Conservation (phyloP, 1,140 invertebrate species). For the Drosophila miranda region DNA sequence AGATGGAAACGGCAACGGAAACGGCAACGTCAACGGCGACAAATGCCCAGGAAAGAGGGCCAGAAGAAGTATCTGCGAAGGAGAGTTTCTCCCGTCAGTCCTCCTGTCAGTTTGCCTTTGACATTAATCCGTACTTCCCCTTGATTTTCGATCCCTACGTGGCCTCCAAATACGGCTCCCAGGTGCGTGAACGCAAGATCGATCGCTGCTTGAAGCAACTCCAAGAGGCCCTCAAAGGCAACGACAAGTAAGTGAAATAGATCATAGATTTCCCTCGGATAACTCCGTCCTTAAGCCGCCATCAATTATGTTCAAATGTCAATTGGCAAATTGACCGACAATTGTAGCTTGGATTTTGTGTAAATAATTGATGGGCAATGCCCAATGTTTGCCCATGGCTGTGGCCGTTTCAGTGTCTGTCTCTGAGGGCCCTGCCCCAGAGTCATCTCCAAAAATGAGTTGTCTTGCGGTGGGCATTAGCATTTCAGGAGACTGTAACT, state of each 20-base stretch:
- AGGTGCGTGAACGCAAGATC: conserved; percentile 73
- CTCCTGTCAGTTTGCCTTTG: conserved; percentile 50
- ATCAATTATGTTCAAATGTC: conserved; percentile 59
- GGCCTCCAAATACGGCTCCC: conserved; percentile 69
- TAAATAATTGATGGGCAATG: conserved; percentile 38
- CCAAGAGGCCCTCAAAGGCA: conserved; percentile 55
- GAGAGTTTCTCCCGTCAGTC: neutral
- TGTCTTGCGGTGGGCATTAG: conserved; percentile 65
- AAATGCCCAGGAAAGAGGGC: neutral
- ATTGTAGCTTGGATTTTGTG: conserved; percentile 47
- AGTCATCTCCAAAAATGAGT: conserved; percentile 44
- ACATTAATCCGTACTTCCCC: conserved; percentile 56
- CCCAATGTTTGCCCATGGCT: conserved; percentile 11
- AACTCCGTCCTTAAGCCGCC: conserved; percentile 30
- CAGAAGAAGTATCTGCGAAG: neutral
- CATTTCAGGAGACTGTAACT: conserved; percentile 72
- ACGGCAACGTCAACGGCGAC: neutral
- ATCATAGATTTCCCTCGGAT: neutral
- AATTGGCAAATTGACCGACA: conserved; percentile 56
- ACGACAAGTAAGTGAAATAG: conserved; percentile 44
- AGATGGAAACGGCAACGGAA: neutral
- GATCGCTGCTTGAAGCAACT: conserved; percentile 73
- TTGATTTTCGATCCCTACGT: conserved; percentile 56
- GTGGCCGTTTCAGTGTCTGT: conserved; percentile 2
- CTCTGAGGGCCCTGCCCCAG: conserved; percentile 8